Evolutionary conservation across 1,140 invertebrate genomes (phyloP).

Genomic region (Gonatopus flavifemur): DNA sequence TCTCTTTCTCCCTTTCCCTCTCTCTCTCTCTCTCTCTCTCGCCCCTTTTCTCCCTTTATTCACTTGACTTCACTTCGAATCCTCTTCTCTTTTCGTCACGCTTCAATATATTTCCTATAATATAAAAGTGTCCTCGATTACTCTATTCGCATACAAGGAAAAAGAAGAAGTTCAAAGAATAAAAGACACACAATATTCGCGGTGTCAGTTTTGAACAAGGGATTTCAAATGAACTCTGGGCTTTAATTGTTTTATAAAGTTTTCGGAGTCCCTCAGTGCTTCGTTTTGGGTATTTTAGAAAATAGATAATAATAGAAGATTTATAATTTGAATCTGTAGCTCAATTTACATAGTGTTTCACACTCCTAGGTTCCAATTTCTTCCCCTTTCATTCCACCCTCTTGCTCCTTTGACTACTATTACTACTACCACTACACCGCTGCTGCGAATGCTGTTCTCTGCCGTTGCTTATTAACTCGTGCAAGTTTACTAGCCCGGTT

Average conservation of each 20-base stretch:
- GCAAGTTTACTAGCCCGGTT: constrained; percentile 49
- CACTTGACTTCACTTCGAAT: neutral
- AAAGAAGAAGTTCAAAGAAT: no score
- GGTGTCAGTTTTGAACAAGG: no score
- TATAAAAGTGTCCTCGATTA: no score
- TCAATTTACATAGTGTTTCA: constrained; percentile 53
- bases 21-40: constrained; percentile 4
- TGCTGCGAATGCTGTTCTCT: constrained; percentile 20
- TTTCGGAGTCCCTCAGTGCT: no score
- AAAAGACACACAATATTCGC: no score
- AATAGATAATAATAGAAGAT: no score
- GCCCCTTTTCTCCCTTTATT: neutral
- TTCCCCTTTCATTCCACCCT: no score
- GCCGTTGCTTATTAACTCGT: constrained; percentile 54
- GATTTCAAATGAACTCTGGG: no score
- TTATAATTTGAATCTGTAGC: no score
- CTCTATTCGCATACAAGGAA: no score
- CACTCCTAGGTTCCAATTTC: constrained; percentile 27
- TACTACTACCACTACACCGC: constrained; percentile 9
- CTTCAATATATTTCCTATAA: constrained; percentile 1
- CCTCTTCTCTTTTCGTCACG: neutral
- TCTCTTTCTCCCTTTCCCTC: neutral
- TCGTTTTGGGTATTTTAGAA: no score
- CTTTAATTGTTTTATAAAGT: no score
- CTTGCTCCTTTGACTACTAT: constrained; percentile 20